Evolutionary conservation across 2,888 invertebrate genomes (phyloP), one percentile per base, ranked within the genome.

Genomic region (Epinotia demarniana): DNA sequence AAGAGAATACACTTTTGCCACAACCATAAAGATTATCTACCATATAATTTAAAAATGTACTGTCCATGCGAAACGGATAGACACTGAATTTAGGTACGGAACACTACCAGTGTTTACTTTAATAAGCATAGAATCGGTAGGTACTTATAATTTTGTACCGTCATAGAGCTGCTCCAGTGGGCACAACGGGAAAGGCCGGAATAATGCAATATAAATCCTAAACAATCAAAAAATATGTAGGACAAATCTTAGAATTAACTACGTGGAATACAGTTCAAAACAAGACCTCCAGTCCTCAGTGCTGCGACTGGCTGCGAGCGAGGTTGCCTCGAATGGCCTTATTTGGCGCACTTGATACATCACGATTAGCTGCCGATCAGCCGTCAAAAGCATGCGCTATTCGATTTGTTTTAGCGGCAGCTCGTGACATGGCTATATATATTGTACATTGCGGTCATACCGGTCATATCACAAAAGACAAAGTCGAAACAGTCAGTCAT

Each of bases 301-400:
- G 60, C 60, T 53, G n/a, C 49, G 49, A 60, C 6, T 46, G 70
- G 60, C 60, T 53, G n/a, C 49, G 49, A 60, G 11, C 55, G 70
- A 69, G 77, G 57, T 63, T 16, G 12, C 60, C 19, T 33, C 64
- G 78, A 86, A 88, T 84, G 83, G 81, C 88, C 89, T 90, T 89
- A 90, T 88, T 86, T 82, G 85, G 85, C 80, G 82, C 85, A 80
- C 77, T 72, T 78, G 77, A 76, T 83, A 86, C 86, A 87, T 89
- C 83, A 83, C 80, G 86, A 87, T 87, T 84, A 85, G 83, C 75
- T 66, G 33, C 66, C 81, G 78, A 78, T 82, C 77, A 81, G 58
- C 19, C 57, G 39, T 63, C 57, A 58, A 70, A 63, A 19, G 39
- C 9, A 49, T n/a, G 16, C 53, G 53, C 53, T n/a, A 53, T 53